Base-by-base conservation (phyloP, 1,140 invertebrate genomes). In the Sinella curviseta region DNA sequence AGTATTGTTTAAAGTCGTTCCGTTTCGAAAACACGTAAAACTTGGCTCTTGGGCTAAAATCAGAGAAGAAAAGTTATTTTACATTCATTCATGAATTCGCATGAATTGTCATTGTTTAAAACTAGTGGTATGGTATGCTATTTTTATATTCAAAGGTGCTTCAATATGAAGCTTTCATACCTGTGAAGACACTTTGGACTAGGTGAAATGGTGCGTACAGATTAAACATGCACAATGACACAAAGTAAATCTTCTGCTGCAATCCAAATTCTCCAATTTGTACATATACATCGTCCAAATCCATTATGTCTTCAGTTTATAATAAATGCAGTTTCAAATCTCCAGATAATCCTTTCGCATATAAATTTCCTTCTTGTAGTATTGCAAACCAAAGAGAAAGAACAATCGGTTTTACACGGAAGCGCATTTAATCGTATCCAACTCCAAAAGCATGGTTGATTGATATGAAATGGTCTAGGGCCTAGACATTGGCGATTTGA, bases 241-340 rank as follows among this genome's bases (percentile, higher is more conserved):
- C 74, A 35, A 82, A 81, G 57, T 81, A 82, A n/a, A 82, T 60
- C 60, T 77, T 80, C 57, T 82, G 81, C 31, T 80, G 79, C 17
- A 35, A 16, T 34, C 79, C 79, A 77, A 82, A 82, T 57, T 82
- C 79, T 57, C 81, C 81, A 39, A 82, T 82, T 78, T 80, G 79
- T 34, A 78, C 67, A 28, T 82, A 82, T 3, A 82, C 79, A 57
- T 82, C 79, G 70, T 82, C 81, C 16, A 82, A 36, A 76, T 82
- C 81, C 79, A 82, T 82, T 73, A 75, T 76, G 17, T 24, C 30
- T 31, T 24, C 36, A 33, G 16, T 26, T 65, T 12, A 48, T 48
- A 12, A 20, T 48, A 12, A 48, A 48, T 48, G 39, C 8, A 48
- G 39, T n/a, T n/a, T n/a, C n/a, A n/a, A n/a, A n/a, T n/a, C n/a